Conservation (phyloP, 1,140 invertebrate species). For the Limonius californicus region DNA sequence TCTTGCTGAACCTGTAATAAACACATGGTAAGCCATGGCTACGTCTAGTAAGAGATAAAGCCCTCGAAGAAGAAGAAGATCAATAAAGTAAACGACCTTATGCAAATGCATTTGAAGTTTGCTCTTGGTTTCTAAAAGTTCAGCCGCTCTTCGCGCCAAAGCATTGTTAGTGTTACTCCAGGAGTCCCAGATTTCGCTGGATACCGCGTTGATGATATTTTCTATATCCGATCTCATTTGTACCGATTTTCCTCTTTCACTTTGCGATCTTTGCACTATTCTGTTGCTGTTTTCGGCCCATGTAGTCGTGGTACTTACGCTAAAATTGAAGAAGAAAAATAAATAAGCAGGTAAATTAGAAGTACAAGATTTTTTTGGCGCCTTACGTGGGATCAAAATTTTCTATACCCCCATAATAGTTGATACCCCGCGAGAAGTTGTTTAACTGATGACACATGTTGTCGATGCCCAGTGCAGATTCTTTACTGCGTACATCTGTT, state of each 20-base stretch:
- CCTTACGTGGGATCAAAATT: conserved; percentile 79
- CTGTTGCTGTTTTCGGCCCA: conserved; percentile 85
- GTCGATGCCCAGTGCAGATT: conserved; percentile 83
- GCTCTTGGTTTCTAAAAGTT: conserved; percentile 80
- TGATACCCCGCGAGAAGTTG: conserved; percentile 80
- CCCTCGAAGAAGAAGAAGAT: too few species aligned
- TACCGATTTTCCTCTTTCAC: conserved; percentile 74
- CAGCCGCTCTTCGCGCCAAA: conserved; percentile 69
- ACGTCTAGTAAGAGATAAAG: too few species aligned
- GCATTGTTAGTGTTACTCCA: conserved; percentile 85
- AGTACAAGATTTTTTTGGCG: too few species aligned
- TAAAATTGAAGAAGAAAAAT: conserved; percentile 44
- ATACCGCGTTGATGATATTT: conserved; percentile 73
- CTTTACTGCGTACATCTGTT: conserved; percentile 84
- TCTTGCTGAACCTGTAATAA: conserved; percentile 84
- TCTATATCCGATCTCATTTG: conserved; percentile 77
- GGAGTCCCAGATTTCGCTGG: conserved; percentile 85
- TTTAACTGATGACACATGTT: conserved; percentile 82
- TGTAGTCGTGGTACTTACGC: conserved; percentile 73
- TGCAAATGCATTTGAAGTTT: conserved; percentile 82
- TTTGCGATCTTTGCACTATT: conserved; percentile 78
- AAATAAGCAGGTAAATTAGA: too few species aligned
- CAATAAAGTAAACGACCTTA: conserved; percentile 66
- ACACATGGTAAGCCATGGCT: too few species aligned
- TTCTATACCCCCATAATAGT: conserved; percentile 88